Evolutionary conservation across 1,140 invertebrate species (phyloP).

Genomic region (Phthorimaea operculella): DNA sequence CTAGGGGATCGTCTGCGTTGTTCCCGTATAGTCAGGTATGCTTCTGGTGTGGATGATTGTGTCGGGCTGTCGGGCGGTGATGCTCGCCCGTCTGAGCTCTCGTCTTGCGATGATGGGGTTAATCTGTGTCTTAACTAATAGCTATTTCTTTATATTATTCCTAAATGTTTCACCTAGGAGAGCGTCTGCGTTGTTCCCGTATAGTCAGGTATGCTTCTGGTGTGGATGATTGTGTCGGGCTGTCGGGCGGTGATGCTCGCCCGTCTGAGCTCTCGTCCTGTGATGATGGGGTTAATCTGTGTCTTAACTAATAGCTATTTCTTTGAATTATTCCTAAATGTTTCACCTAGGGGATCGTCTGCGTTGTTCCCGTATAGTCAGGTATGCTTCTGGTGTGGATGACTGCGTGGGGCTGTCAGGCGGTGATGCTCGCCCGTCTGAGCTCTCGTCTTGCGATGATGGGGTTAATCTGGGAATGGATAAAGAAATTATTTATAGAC

Average conservation of each 20-base stretch:
- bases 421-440: conserved; percentile 26
- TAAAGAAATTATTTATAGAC: too few species aligned
- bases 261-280: conserved; percentile 28
- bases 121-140: too few species aligned
- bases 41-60: conserved; percentile 17
- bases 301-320: too few species aligned
- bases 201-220: too few species aligned
- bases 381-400: conserved; percentile 12
- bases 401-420: conserved; percentile 24
- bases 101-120: conserved; percentile 28
- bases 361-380: neutral
- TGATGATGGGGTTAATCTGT: conserved; percentile 30
- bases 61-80: conserved; percentile 28
- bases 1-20: too few species aligned
- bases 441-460: conserved; percentile 25
- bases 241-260: conserved; percentile 25
- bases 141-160: too few species aligned
- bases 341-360: too few species aligned
- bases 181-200: too few species aligned
- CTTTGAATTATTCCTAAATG: too few species aligned
- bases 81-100: conserved; percentile 22
- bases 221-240: conserved; percentile 19
- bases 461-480: conserved; percentile 26
- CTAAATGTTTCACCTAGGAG: too few species aligned
- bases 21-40: too few species aligned